Evolutionary conservation across 2,888 invertebrate species (phyloP), one percentile per base, ranked within the genome.

Genomic region (Molorchus minor): DNA sequence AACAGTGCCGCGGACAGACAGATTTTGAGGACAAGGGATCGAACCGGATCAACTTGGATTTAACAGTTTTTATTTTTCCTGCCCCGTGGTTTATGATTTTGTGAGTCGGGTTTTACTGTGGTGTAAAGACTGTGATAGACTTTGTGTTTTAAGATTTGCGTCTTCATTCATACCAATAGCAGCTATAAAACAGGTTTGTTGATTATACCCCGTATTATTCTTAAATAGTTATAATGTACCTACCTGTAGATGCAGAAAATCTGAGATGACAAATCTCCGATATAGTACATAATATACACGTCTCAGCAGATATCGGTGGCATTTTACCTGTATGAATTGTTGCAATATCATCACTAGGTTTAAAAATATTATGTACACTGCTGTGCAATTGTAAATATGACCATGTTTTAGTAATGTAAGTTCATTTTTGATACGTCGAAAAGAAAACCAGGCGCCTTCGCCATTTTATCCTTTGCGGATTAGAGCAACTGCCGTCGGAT

Each of bases 11-110:
- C 69, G 69, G 65, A 67, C 70, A 66, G 65, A 63, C 67, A 67
- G 65, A 69, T 71, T 70, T 71, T 71, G 72, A 69, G 73, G 73
- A 75, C 73, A 68, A 61, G 72, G 71, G 67, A 70, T 70, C 62
- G 65, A 61, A 66, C 64, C 66, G 72, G 66, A 70, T 67, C 65
- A 67, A 67, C 67, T 58, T 36, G 69, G 68, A 69, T 70, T 70
- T 69, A 66, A 65, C 65, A 66, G 61, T 66, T 62, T 67, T 67
- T 68, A 58, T 40, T 53, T 66, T 61, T 67, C 65, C 65, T 66
- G 60, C 20, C 44, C 41, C 30, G 41, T 3, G 51, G 41, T 19
- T 52, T 41, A 52, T 10, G 69, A 65, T 64, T 62, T 68, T 67
- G 67, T 62, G 56, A 62, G 52, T 54, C 46, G 47, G 30, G 36